Evolutionary conservation across 2,888 invertebrate species (phyloP), one percentile per base, ranked within the genome.

Genomic region (Hipparchia semele): DNA sequence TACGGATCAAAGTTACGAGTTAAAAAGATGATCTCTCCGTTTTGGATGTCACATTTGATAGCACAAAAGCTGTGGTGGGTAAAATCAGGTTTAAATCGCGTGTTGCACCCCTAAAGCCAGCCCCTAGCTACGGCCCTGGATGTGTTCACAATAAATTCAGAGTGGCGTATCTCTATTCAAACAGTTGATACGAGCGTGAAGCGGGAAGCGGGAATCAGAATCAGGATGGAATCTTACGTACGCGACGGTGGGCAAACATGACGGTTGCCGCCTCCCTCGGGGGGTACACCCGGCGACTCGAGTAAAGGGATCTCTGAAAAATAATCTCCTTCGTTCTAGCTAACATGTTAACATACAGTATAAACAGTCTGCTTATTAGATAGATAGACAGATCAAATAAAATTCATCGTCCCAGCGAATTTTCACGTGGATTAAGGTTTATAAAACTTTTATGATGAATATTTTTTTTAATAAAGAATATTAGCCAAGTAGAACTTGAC

Each of bases 151-250:
- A 91, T 92, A 92, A 91, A 91, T 89, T 87, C 88, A 85, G 88
- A 88, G 88, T 84, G 84, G 87, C 88, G 89, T 91, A 90, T 90
- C 87, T 92, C 90, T 92, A 94, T 93, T 94, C 92, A 93, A 92
- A 93, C 92, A 90, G 90, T 91, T 91, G 91, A 91, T 90, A 83
- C 86, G 87, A 87, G 87, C 87, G 89, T 88, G 86, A 87, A 89
- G 87, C 86, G 82, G 80, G 60, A 39, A 87, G 87, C 87, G 89
- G 88, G 86, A 87, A 89, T 86, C 86, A 82, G 86, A 87, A 89
- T 86, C 86, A 82, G 80, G 80, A 85, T 85, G 84, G 82, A 85
- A 87, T 91, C 91, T 91, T 91, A 87, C 88, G 84, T 83, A 83
- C 85, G 87, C 87, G 89, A 86, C 90, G 87, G 79, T 86, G 85